These are phyloP conservation scores for Esox masquinongy DNA, from an alignment of 2,797 vertebrate genomes.

Conservation along the genomic window DNA sequence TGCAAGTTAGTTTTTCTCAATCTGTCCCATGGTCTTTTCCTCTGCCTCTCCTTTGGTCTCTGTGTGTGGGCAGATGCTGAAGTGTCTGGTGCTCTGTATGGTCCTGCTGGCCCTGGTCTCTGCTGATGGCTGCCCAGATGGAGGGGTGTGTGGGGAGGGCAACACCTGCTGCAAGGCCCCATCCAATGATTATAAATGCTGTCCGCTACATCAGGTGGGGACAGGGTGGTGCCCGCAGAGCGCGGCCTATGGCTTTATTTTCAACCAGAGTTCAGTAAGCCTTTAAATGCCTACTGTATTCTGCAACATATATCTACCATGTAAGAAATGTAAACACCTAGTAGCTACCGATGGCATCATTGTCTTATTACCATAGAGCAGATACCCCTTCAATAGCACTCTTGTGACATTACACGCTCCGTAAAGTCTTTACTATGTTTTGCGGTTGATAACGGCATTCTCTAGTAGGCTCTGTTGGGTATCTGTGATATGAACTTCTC, in stretches of 20 bases:
- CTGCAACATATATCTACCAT: background rate
- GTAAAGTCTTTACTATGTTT: conserved; percentile 32
- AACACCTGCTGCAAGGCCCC: conserved; percentile 75
- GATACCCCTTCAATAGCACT: conserved; percentile 27
- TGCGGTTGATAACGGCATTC: conserved; percentile 35
- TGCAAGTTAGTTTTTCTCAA: background rate
- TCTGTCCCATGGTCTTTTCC: background rate
- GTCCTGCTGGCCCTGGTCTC: conserved; percentile 56
- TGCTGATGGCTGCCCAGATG: conserved; percentile 64
- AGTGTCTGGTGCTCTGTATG: conserved; percentile 49
- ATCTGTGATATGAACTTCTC: conserved; percentile 27
- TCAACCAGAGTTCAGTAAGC: background rate
- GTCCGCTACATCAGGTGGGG: conserved; percentile 70
- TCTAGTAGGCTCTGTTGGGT: conserved; percentile 3
- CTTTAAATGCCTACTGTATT: background rate
- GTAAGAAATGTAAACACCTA: conserved; percentile 13
- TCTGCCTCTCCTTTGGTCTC: conserved; percentile 7
- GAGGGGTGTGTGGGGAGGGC: conserved; percentile 60
- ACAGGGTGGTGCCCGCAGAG: background rate
- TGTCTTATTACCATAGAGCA: conserved; percentile 15
- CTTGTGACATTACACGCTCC: conserved; percentile 33
- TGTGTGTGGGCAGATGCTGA: conserved; percentile 66
- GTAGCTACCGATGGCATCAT: conserved; percentile 24
- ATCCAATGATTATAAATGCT: conserved; percentile 61
- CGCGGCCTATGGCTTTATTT: background rate